These are phyloP conservation scores for Cinclus mexicanus DNA, from an alignment of 2,113 vertebrate genomes.

Conservation along the genomic window DNA sequence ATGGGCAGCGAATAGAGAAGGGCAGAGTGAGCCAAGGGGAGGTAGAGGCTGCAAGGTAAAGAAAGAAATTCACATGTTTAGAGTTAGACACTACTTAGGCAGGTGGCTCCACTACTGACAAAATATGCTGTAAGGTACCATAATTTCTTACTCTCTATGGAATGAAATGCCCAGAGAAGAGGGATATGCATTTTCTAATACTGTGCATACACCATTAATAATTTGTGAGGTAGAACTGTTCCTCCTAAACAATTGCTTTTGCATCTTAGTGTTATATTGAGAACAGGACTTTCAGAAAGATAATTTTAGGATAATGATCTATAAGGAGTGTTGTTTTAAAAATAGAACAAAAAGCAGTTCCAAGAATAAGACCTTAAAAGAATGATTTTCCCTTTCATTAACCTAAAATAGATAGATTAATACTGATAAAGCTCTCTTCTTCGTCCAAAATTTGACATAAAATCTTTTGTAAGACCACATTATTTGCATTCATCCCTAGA, in stretches of 20 bases:
- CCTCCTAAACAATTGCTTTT: neutral
- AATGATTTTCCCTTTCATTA: neutral
- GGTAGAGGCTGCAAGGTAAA: neutral
- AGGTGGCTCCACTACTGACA: neutral
- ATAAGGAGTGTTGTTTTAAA: neutral
- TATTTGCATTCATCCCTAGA: neutral
- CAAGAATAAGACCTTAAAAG: neutral
- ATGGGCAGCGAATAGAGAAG: neutral
- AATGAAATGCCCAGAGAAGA: neutral
- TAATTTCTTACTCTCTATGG: neutral
- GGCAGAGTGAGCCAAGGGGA: neutral
- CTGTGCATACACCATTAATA: neutral
- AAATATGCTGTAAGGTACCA: neutral
- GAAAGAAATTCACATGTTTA: neutral
- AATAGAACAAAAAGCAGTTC: constrained; percentile 30
- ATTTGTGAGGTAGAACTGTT: constrained; percentile 1
- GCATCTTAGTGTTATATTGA: neutral
- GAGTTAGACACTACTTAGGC: neutral
- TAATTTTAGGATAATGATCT: constrained; percentile 22
- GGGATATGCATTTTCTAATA: neutral
- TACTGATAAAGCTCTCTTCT: neutral
- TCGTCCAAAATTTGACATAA: neutral
- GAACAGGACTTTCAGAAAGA: constrained; percentile 7
- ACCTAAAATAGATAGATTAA: neutral
- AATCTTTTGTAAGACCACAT: neutral